A percentile compares a stretch with the other conserved stretches of the same genome.
phyloP scores from a whole-genome alignment of 2,113 vertebrate genomes.

The Channa maculata region DNA sequence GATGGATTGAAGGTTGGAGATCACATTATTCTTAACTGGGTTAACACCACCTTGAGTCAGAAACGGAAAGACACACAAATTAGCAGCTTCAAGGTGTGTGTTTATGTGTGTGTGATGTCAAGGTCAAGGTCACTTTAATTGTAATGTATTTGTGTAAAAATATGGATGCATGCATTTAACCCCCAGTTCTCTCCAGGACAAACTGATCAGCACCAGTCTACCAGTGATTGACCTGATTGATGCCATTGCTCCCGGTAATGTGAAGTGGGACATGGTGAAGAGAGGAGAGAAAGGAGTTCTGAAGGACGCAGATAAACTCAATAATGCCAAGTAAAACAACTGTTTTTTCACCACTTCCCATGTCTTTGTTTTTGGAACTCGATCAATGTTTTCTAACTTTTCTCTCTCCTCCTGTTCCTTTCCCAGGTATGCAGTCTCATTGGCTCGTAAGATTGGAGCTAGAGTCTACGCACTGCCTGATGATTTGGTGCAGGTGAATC shows the following conservation, averaged over 20 bases:
- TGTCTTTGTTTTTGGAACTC: neutral
- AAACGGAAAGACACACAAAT: constrained; percentile 89
- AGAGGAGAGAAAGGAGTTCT: constrained; percentile 81
- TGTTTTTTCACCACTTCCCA: neutral
- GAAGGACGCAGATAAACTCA: constrained; percentile 89
- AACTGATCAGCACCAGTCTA: constrained; percentile 93
- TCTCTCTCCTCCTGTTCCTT: neutral
- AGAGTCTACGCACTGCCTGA: constrained; percentile 94
- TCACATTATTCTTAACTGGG: constrained; percentile 93
- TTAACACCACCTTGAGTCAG: constrained; percentile 89
- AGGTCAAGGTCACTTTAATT: neutral
- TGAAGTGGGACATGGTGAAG: constrained; percentile 92
- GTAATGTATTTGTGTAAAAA: neutral
- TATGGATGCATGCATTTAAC: neutral
- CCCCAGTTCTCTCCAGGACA: constrained; percentile 83
- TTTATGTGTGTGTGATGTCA: neutral
- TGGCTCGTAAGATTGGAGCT: constrained; percentile 96
- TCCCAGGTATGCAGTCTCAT: constrained; percentile 93
- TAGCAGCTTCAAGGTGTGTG: constrained; percentile 92
- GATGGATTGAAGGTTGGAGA: constrained; percentile 93
- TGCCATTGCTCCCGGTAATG: constrained; percentile 89
- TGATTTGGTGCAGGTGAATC: constrained; percentile 93
- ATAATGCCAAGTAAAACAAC: constrained; percentile 76
- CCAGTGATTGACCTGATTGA: constrained; percentile 97
- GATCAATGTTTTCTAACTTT: neutral